These are phyloP conservation scores for Arvicanthis niloticus DNA, from an alignment of 2,113 vertebrate genomes.

Conservation along the genomic window DNA sequence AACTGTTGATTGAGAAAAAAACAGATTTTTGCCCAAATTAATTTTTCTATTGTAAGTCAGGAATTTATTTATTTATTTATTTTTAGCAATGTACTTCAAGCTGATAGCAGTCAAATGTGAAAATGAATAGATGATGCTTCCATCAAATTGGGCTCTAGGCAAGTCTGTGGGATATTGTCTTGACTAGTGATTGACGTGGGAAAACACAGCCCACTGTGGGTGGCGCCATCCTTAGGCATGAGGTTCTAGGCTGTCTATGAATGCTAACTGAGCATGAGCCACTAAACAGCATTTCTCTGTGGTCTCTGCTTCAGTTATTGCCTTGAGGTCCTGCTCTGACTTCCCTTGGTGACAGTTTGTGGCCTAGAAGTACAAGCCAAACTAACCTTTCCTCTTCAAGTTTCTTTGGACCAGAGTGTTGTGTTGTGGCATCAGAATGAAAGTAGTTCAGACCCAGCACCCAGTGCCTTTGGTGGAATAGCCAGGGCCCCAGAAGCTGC, in stretches of 20 bases:
- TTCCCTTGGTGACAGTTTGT: background rate
- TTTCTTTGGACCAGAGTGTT: background rate
- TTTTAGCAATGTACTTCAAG: too few species aligned
- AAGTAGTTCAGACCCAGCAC: background rate
- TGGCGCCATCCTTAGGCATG: background rate
- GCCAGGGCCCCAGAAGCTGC: too few species aligned
- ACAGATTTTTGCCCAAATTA: background rate
- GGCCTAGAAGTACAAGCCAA: background rate
- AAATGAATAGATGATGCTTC: background rate
- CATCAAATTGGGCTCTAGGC: background rate
- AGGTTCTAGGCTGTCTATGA: background rate
- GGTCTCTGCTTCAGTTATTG: background rate
- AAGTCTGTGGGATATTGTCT: background rate
- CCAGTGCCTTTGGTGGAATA: background rate
- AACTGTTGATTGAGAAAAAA: background rate
- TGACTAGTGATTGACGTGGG: background rate
- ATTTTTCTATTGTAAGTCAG: background rate
- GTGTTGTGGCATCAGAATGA: background rate
- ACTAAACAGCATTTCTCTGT: background rate
- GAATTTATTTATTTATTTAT: background rate
- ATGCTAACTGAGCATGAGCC: background rate
- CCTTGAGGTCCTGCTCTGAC: background rate
- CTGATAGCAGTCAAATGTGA: background rate
- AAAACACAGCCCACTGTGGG: background rate
- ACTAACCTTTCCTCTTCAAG: too few species aligned